Evolutionary conservation across 2,888 invertebrate genomes (phyloP).

Genomic region (Nomada ferruginata): DNA sequence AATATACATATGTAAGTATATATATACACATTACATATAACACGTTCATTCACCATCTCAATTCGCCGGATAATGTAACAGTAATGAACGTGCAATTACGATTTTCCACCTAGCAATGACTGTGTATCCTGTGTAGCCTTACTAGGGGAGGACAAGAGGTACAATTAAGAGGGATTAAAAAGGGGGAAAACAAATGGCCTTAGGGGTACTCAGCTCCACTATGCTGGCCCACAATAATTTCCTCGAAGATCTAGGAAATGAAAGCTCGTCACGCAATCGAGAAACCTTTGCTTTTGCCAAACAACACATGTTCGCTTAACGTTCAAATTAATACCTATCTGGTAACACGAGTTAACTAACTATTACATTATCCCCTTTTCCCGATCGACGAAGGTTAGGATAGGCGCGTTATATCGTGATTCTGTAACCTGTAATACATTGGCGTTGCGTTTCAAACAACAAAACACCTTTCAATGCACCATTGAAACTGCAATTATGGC

Average conservation of each 20-base stretch:
- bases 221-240: conserved; percentile 8
- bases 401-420: background rate
- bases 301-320: background rate
- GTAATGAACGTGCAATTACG: conserved; percentile 19
- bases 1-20: no score
- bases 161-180: conserved; percentile 39
- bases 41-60: background rate
- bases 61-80: conserved; percentile 16
- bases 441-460: no score
- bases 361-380: background rate
- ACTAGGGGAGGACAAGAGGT: background rate
- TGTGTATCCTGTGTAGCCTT: conserved; percentile 14
- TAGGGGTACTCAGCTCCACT: background rate
- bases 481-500: no score
- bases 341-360: background rate
- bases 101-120: conserved; percentile 12
- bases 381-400: background rate
- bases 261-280: conserved; percentile 30
- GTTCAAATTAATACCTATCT: conserved; percentile 9
- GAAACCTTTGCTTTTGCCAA: background rate
- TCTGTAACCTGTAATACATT: background rate
- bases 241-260: conserved; percentile 23
- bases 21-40: no score
- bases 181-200: conserved; percentile 14
- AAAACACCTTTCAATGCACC: no score